Percentiles rank a stretch among this genome's conserved stretches.
These are phyloP conservation scores for Stenopsyche tienmushanensis DNA, from an alignment of 1,140 invertebrate species.

Conservation along the genomic window DNA sequence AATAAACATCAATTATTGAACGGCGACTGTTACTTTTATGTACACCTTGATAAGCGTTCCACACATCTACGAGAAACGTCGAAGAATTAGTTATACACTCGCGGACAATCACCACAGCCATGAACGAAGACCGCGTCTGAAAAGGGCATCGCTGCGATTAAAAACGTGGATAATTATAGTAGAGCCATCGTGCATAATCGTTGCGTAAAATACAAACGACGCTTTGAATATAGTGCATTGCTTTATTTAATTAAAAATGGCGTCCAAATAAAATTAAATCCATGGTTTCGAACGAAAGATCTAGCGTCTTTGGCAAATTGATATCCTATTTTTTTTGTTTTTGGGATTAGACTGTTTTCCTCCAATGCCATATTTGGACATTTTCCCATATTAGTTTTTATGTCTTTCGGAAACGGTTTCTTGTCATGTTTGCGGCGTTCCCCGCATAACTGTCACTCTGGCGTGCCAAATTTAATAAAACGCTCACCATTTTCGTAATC, in stretches of 20 bases:
- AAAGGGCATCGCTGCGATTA: slow-evolving; percentile 15
- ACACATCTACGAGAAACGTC: not conserved
- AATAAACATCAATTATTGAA: slow-evolving; percentile 6
- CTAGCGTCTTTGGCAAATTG: too few species aligned
- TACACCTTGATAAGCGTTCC: not conserved
- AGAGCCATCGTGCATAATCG: not conserved
- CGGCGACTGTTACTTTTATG: slow-evolving; percentile 8
- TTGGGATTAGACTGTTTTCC: too few species aligned
- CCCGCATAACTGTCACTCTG: slow-evolving; percentile 8
- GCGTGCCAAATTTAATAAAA: slow-evolving; percentile 40
- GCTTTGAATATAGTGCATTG: too few species aligned
- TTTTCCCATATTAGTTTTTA: too few species aligned
- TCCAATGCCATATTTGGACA: too few species aligned
- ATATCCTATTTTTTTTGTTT: too few species aligned
- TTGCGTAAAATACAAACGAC: not conserved
- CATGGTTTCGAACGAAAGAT: too few species aligned
- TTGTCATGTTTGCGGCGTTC: slow-evolving; percentile 16
- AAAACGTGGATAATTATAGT: slow-evolving; percentile 8
- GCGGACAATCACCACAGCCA: not conserved
- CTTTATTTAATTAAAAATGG: too few species aligned
- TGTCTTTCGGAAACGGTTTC: slow-evolving; percentile 4
- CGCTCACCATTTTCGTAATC: slow-evolving; percentile 37
- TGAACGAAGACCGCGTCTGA: too few species aligned
- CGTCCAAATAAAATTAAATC: too few species aligned
- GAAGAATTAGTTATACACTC: not conserved